phyloP scores from a whole-genome alignment of 2,888 invertebrate genomes.

The Drosophila monieri region DNA sequence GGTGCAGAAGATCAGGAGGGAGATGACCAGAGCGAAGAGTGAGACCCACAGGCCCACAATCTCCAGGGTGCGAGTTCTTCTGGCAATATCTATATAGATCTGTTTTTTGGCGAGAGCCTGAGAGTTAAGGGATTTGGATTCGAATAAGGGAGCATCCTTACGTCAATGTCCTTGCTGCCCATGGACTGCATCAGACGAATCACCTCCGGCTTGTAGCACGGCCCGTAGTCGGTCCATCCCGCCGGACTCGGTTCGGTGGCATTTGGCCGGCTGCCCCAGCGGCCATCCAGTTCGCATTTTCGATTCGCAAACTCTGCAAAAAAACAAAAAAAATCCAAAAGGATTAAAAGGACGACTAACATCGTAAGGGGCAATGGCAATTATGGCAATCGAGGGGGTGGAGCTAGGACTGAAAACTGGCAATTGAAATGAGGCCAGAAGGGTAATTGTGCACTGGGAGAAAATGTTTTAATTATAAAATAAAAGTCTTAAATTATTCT shows the following conservation, averaged over 20 bases:
- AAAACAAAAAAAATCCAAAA: neutral
- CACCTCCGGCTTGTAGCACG: slow-evolving; percentile 90
- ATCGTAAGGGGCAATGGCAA: slow-evolving; percentile 44
- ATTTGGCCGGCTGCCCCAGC: slow-evolving; percentile 87
- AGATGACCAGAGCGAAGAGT: slow-evolving; percentile 89
- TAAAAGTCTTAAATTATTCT: no score
- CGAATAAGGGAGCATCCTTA: slow-evolving; percentile 29
- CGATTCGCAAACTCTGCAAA: slow-evolving; percentile 88
- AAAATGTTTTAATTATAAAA: neutral
- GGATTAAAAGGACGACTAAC: neutral
- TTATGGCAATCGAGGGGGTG: slow-evolving; percentile 49
- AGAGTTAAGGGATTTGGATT: neutral
- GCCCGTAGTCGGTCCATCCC: slow-evolving; percentile 94
- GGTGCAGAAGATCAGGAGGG: slow-evolving; percentile 91
- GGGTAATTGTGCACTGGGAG: slow-evolving; percentile 19
- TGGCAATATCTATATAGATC: slow-evolving; percentile 88
- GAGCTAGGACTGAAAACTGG: neutral
- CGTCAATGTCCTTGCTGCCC: slow-evolving; percentile 82
- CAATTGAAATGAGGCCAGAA: slow-evolving; percentile 31
- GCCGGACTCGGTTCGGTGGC: slow-evolving; percentile 76
- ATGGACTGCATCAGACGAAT: slow-evolving; percentile 86
- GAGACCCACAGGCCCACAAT: slow-evolving; percentile 93
- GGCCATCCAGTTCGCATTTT: slow-evolving; percentile 88
- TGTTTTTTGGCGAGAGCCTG: slow-evolving; percentile 72
- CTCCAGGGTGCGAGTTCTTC: slow-evolving; percentile 90